Conservation (phyloP, 2,888 invertebrate genomes). For the Eilema caniola region DNA sequence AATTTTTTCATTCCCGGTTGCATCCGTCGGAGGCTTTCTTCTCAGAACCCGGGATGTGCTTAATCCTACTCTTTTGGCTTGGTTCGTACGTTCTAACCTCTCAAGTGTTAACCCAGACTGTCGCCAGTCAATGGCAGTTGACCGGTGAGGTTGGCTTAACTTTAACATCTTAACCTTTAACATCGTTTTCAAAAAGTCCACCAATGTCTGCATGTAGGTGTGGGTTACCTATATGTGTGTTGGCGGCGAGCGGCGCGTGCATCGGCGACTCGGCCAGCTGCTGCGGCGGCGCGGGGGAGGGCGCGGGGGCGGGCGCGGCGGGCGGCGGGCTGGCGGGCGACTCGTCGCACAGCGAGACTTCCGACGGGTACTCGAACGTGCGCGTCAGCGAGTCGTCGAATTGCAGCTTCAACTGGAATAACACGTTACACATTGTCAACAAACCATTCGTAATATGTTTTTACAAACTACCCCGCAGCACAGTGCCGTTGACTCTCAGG, state of each 20-base stretch:
- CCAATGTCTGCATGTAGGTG: not conserved
- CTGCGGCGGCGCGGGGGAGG: conserved; percentile 32
- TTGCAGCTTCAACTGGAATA: conserved; percentile 93
- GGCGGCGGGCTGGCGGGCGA: conserved; percentile 34
- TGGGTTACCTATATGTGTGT: conserved; percentile 73
- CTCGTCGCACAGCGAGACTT: conserved; percentile 92
- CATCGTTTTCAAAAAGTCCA: not conserved
- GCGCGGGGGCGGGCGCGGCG: conserved; percentile 26
- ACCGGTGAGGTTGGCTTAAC: too few species aligned
- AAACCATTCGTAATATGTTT: too few species aligned
- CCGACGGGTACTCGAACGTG: conserved; percentile 97
- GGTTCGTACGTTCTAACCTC: too few species aligned
- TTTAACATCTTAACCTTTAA: too few species aligned
- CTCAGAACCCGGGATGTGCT: too few species aligned
- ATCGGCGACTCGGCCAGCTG: conserved; percentile 50
- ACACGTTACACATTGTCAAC: not conserved
- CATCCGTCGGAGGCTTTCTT: too few species aligned
- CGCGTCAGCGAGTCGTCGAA: conserved; percentile 96
- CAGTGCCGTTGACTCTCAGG: too few species aligned
- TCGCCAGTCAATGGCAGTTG: too few species aligned
- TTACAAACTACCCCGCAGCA: not conserved
- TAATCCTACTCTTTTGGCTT: too few species aligned
- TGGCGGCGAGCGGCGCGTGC: conserved; percentile 65
- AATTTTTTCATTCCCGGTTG: too few species aligned
- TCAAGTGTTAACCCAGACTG: too few species aligned